phyloP scores from a whole-genome alignment of 2,888 invertebrate species.

The Lordiphosa andalusiaca region DNA sequence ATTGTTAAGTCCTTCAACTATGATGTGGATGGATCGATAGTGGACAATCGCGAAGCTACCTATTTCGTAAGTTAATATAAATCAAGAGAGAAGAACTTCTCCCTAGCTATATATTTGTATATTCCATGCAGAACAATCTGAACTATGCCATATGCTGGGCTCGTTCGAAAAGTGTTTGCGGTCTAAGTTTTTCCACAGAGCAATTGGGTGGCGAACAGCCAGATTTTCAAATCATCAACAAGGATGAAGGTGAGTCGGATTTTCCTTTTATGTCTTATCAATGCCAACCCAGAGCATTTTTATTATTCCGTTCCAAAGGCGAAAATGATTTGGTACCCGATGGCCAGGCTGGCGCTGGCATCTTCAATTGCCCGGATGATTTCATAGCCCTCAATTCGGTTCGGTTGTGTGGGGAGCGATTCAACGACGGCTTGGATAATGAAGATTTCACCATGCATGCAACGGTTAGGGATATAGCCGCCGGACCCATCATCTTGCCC shows the following conservation, averaged over 20 bases:
- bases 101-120: not conserved
- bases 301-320: conserved; percentile 78
- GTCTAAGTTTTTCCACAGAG: conserved; percentile 83
- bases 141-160: conserved; percentile 89
- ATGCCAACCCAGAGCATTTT: not conserved
- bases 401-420: conserved; percentile 86
- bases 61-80: conserved; percentile 82
- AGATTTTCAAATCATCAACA: conserved; percentile 85
- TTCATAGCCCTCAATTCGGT: conserved; percentile 86
- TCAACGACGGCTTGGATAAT: conserved; percentile 84
- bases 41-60: conserved; percentile 82
- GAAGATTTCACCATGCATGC: conserved; percentile 85
- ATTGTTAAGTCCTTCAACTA: conserved; percentile 87
- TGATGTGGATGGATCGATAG: conserved; percentile 82
- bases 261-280: not conserved
- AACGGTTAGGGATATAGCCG: conserved; percentile 85
- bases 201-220: conserved; percentile 80
- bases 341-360: conserved; percentile 87
- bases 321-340: conserved; percentile 84
- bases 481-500: conserved; percentile 86
- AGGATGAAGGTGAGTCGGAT: conserved; percentile 82
- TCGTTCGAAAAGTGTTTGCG: conserved; percentile 84
- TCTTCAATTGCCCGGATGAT: conserved; percentile 88
- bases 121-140: conserved; percentile 84
- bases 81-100: not conserved